Evolutionary conservation across 1,140 invertebrate species (phyloP), one percentile per base, ranked within the genome.

Genomic region (Drosophila bifasciata): DNA sequence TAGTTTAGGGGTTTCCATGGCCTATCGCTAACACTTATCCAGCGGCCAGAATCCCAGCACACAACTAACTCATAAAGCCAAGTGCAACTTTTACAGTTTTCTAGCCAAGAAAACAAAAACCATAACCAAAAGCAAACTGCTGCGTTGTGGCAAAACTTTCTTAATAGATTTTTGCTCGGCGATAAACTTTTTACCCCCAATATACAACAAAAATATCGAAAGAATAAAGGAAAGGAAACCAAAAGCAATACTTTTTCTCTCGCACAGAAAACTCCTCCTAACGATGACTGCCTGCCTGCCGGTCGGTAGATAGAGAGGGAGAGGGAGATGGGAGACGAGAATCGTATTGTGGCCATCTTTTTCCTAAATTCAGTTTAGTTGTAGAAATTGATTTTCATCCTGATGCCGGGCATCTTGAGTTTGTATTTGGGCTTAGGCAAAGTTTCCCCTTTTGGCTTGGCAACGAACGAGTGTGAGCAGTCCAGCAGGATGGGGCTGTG

Each of bases 141-240:
- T 83, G 79, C 71, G 76, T 73, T 81, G 81, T 80, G 78, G 81
- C 77, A 77, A 79, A 85, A 88, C 83, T 88, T 88, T 88, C 83
- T 88, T 88, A 88, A 88, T 88, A 88, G 83, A 81, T 88, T 88
- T 88, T 70, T 83, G 61, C 81, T 63, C 72, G 71, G 75, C 60
- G 83, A 86, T 83, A 88, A 88, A 88, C 50, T 88, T 86, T 86
- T 79, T 77, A 66, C 62, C 28, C 61, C n/a, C n/a, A n/a, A n/a
- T 60, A 75, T 75, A 52, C 69, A 72, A 43, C 56, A 49, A 43
- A 61, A 19, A 19, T 15, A 53, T 63, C 13, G 16, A 21, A 28
- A 15, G 16, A 17, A 11, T 13, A 51, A 36, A 19, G 16, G n/a
- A 51, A 44, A 45, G 21, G 5, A 36, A 64, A 50, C 28, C 21